Base-by-base conservation (phyloP, 2,113 vertebrate genomes). In the Xiphophorus hellerii region DNA sequence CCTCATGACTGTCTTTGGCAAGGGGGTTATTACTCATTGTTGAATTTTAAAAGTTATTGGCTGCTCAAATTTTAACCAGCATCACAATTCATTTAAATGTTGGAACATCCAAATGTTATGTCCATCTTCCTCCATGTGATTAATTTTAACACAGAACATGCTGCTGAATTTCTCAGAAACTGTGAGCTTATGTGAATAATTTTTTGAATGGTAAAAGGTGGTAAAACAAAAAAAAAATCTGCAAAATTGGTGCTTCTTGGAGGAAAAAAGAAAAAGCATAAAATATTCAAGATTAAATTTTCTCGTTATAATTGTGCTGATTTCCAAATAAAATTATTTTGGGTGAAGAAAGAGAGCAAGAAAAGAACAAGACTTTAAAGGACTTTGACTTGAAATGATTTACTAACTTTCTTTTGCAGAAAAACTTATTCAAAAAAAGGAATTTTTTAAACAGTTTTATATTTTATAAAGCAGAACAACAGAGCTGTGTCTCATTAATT, bases 41-140 rank as follows among this genome's bases (percentile, higher is more conserved):
- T 67, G 1, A 13, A 60, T 72, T 17, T n/a, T 33, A 15, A 73
- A 8, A 44, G 44, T 4, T 8, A 62, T 6, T 54, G 28, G 4
- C 37, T 62, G 13, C 14, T 29, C 27, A 4, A 27, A 28, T 72
- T 81, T 62, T 48, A 67, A 71, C 29, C 61, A 73, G 61, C 62
- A 28, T 68, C 62, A 71, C 65, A 29, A 14, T 69, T 76, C 13
- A 31, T n/a, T 76, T 58, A 39, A 62, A 69, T 63, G 62, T 58
- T 65, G 62, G 27, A 48, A 42, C 25, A 15, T 62, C 25, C 22
- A 69, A 74, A 71, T 37, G 11, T 66, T 58, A 44, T 71, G 44
- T 69, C 25, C 25, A 69, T 71, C 22, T 6, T 60, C 54, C 33
- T 35, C 60, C 6, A 6, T 12, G 14, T 11, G 13, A 30, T 42